Conservation (phyloP, 2,797 vertebrate genomes). For the Lacerta bilineata region DNA sequence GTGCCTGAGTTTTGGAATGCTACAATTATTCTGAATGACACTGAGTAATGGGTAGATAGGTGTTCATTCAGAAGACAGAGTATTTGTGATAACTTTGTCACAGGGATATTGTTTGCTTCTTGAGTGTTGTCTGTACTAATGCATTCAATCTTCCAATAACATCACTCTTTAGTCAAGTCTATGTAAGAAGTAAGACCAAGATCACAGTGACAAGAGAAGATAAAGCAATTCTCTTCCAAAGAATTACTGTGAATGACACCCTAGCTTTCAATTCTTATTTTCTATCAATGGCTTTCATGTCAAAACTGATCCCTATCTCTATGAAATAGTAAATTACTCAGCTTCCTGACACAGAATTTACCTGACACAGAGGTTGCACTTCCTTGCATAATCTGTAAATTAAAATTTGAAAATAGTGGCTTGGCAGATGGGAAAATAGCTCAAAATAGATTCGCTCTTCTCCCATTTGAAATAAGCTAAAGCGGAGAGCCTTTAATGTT, state of each 20-base stretch:
- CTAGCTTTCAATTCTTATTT: constrained; percentile 27
- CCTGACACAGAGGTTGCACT: not conserved
- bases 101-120: not conserved
- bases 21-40: constrained; percentile 18
- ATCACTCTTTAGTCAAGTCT: constrained; percentile 7
- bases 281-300: not conserved
- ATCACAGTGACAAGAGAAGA: constrained; percentile 1
- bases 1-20: not conserved
- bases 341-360: not conserved
- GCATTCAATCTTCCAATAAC: not conserved
- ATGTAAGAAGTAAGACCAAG: constrained; percentile 44
- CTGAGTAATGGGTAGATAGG: not conserved
- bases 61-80: not conserved
- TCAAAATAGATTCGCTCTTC: not conserved
- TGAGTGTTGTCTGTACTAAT: not conserved
- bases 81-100: not conserved
- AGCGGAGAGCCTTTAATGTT: not conserved
- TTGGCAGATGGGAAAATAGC: not conserved
- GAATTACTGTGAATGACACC: not conserved
- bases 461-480: not conserved
- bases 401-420: not conserved
- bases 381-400: constrained; percentile 29
- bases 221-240: constrained; percentile 17
- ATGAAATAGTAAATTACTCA: not conserved
- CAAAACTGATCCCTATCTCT: not conserved